A percentile compares a stretch with the other conserved stretches of the same genome.
phyloP scores from a whole-genome alignment of 2,113 vertebrate species.

The Sus scrofa region DNA sequence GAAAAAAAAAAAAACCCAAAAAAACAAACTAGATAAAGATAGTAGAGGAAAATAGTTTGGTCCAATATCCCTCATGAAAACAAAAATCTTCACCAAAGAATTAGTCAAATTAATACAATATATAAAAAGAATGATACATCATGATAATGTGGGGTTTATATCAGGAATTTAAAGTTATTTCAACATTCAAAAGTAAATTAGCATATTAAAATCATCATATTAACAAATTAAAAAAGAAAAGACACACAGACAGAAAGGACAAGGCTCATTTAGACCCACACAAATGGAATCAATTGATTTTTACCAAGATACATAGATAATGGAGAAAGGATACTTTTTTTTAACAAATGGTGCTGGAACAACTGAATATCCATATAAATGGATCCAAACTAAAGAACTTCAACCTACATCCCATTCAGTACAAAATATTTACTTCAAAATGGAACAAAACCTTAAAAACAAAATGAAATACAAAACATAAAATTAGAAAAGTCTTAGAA shows the following conservation, averaged over 20 bases:
- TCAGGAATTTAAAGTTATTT: neutral
- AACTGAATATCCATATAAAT: neutral
- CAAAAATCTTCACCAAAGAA: neutral
- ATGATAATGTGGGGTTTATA: neutral
- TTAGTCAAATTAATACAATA: neutral
- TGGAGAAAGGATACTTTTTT: too few relatives aligned
- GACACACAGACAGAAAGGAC: neutral
- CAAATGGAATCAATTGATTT: too few relatives aligned
- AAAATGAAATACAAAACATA: neutral
- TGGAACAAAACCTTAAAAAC: neutral
- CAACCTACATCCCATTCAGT: neutral
- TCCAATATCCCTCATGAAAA: neutral
- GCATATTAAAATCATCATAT: neutral
- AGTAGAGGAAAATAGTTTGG: neutral
- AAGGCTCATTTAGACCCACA: too few relatives aligned
- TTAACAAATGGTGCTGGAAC: too few relatives aligned
- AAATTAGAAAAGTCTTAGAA: neutral
- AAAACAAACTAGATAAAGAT: neutral
- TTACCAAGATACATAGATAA: too few relatives aligned
- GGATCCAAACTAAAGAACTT: neutral
- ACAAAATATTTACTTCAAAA: neutral
- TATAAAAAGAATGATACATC: neutral
- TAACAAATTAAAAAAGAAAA: neutral
- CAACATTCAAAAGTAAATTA: neutral
- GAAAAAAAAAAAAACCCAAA: too few relatives aligned